A percentile compares a stretch with the other conserved stretches of the same genome.
phyloP scores from a whole-genome alignment of 64 coral and sea anemone species.

The Actinia tenebrosa region DNA sequence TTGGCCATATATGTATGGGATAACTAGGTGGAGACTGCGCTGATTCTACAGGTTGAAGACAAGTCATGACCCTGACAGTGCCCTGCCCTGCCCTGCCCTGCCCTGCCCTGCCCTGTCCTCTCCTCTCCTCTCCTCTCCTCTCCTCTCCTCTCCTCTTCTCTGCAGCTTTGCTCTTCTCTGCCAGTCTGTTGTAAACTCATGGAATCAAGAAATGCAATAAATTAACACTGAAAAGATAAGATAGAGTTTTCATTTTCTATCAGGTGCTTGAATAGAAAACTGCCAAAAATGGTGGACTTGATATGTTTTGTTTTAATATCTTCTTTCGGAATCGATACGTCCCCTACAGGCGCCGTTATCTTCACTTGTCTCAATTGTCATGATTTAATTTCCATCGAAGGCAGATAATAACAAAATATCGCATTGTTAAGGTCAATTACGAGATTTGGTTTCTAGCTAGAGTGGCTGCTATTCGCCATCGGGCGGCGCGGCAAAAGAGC shows the following conservation, averaged over 20 bases:
- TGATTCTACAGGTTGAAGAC: too few species aligned
- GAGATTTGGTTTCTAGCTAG: not conserved
- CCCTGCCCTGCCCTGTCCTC: too few species aligned
- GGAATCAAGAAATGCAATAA: not conserved
- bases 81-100: too few species aligned
- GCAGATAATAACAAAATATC: not conserved
- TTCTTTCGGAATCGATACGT: not conserved
- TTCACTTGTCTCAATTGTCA: not conserved
- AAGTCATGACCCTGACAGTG: too few species aligned
- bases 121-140: too few species aligned
- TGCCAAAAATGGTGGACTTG: not conserved
- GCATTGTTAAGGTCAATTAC: not conserved
- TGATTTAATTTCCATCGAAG: not conserved
- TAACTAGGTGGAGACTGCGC: too few species aligned
- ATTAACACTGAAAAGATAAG: not conserved
- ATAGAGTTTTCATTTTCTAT: not conserved
- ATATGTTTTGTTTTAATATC: not conserved
- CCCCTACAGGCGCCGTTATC: not conserved
- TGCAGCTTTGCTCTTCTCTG: not conserved
- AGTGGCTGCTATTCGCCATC: not conserved
- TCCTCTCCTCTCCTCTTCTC: too few species aligned
- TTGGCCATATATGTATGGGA: too few species aligned
- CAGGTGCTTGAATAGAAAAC: not conserved
- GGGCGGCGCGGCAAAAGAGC: not conserved
- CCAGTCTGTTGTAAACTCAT: not conserved